Percentiles rank a stretch among this genome's conserved stretches.
Evolutionary conservation across 2,797 vertebrate species (phyloP).

Genomic region (Sebastes taczanowskii): DNA sequence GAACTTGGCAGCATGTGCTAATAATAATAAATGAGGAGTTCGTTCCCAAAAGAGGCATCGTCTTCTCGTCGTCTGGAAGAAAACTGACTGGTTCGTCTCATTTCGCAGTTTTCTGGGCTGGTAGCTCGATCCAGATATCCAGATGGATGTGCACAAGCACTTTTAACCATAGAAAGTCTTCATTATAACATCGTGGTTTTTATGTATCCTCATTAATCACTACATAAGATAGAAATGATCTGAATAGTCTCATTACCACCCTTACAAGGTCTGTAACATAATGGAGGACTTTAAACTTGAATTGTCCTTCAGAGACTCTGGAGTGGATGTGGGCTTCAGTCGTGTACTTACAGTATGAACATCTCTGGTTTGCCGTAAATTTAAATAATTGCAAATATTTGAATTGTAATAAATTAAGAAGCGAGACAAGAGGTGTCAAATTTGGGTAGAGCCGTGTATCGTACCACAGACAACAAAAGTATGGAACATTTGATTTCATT

Average conservation of each 20-base stretch:
- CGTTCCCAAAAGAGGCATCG: too few relatives aligned
- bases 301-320: not conserved
- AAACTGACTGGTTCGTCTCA: too few relatives aligned
- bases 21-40: too few relatives aligned
- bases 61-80: too few relatives aligned
- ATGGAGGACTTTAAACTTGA: not conserved
- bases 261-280: not conserved
- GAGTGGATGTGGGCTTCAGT: not conserved
- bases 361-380: not conserved
- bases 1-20: too few relatives aligned
- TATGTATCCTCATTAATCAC: not conserved
- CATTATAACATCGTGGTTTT: not conserved
- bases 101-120: fast-evolving
- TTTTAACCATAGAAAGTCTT: too few relatives aligned
- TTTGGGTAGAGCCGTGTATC: not conserved
- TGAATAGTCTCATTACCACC: not conserved
- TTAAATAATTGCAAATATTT: not conserved
- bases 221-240: not conserved
- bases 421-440: not conserved
- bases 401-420: not conserved
- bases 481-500: not conserved
- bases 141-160: too few relatives aligned
- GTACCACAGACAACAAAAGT: not conserved
- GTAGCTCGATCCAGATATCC: too few relatives aligned
- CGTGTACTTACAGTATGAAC: not conserved